phyloP scores from a whole-genome alignment of 2,113 vertebrate genomes.

The Limanda limanda region DNA sequence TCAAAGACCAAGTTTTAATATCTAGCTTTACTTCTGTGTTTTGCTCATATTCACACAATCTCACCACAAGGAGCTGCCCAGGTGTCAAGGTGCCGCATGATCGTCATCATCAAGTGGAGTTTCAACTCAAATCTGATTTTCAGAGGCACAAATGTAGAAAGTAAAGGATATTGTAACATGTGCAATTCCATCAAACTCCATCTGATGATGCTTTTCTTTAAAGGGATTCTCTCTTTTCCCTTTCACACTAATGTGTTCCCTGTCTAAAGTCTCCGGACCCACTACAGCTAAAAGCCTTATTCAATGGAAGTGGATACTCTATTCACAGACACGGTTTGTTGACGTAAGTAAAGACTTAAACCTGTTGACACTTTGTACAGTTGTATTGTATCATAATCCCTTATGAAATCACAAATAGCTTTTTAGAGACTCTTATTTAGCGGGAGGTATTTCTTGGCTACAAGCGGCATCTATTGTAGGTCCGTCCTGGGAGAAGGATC shows the following conservation, averaged over 20 bases:
- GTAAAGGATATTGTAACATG: neutral
- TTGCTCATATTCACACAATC: no score
- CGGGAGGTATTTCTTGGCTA: neutral
- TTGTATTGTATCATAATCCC: conserved; percentile 24
- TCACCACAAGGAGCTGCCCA: no score
- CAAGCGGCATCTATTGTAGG: no score
- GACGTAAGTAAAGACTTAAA: neutral
- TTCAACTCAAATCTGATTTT: no score
- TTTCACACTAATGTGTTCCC: conserved; percentile 24
- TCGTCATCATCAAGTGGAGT: neutral
- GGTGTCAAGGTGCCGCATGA: neutral
- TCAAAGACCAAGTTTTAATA: no score
- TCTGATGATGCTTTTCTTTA: neutral
- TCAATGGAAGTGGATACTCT: conserved; percentile 26
- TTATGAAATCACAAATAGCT: neutral
- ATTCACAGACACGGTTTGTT: neutral
- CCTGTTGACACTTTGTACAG: neutral
- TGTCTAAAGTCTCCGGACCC: conserved; percentile 3
- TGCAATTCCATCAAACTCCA: neutral
- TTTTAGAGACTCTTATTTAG: conserved; percentile 1
- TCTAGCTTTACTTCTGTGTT: no score
- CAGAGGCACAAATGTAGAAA: neutral
- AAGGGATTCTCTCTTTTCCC: neutral
- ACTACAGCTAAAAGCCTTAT: conserved; percentile 29
- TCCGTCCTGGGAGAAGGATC: no score